Base-by-base conservation (phyloP, 2,113 vertebrate genomes). In the Epinephelus fuscoguttatus region DNA sequence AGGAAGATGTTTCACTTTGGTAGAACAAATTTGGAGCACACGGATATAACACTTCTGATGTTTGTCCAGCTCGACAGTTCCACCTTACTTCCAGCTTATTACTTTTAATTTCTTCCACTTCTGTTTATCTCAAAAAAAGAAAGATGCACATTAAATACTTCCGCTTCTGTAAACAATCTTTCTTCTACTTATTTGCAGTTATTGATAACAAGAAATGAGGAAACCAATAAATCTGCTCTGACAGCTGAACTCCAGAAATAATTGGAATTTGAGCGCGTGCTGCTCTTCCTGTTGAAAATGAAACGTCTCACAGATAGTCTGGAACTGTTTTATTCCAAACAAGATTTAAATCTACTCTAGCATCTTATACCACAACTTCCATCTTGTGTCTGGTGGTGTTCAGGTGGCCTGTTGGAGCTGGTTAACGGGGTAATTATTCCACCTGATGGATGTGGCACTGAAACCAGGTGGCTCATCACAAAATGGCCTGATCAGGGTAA, bases 391-490 rank as follows among this genome's bases (percentile, higher is more conserved):
- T 79, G 71, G 72, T 73, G 13, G 91, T 91, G 92, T 91, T 92
- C 92, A 94, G 92, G 91, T 93, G 93, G 91, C 84, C 63, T 70
- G 86, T 82, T 84, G 83, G 84, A 88, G 77, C 61, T 73, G 61
- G 80, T 89, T 93, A 93, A 90, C 89, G 84, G 84, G 88, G 63
- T 91, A 93, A 92, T 92, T 81, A 91, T 84, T 84, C 78, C 86
- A 85, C 66, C 84, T 83, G 86, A 91, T 83, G 78, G 75, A 89
- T 78, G 72, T 78, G 87, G 62, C 64, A 45, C 81, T 17, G 83
- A 82, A 86, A 93, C 70, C 92, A 94, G 91, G 85, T 93, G 91
- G 93, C 88, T 91, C 92, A 91, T 93, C 91, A 91, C 45, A 75
- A 83, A 86, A 86, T 68, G 71, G 82, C 30, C 85, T 25, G 68